Conservation (phyloP, 2,113 vertebrate genomes). For the Nothocercus julius region DNA sequence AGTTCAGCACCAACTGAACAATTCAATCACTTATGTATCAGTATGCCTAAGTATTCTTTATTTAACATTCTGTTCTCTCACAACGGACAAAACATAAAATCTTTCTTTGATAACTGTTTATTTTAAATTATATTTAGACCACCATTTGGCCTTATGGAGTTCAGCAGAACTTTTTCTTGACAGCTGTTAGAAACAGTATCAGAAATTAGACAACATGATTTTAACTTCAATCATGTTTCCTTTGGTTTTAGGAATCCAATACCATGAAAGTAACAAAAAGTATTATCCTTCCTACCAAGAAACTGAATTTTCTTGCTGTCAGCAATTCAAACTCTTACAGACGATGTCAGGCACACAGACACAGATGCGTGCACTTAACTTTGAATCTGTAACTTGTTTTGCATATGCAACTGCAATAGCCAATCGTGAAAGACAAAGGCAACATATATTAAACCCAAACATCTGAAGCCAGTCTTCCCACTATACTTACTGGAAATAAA, state of each 20-base stretch:
- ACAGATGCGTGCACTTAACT: background rate
- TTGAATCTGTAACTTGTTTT: background rate
- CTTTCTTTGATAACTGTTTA: background rate
- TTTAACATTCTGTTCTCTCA: background rate
- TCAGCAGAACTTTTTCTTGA: background rate
- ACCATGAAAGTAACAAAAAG: background rate
- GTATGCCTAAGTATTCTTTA: background rate
- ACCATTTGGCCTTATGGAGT: background rate
- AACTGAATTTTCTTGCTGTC: background rate
- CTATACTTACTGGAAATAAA: background rate
- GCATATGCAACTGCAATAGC: background rate
- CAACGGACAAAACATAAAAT: background rate
- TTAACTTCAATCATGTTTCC: background rate
- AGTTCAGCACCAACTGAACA: background rate
- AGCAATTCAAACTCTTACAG: background rate
- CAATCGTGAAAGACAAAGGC: background rate
- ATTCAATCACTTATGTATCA: background rate
- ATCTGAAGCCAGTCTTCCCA: background rate
- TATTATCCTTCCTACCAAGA: background rate
- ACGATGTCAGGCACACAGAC: background rate
- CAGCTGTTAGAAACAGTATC: background rate
- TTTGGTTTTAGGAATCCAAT: background rate
- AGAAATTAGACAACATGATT: background rate
- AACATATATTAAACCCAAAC: background rate
- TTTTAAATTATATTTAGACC: background rate